These are phyloP conservation scores for Melangyna quadrimaculata DNA, from an alignment of 2,888 invertebrate genomes.

Conservation along the genomic window DNA sequence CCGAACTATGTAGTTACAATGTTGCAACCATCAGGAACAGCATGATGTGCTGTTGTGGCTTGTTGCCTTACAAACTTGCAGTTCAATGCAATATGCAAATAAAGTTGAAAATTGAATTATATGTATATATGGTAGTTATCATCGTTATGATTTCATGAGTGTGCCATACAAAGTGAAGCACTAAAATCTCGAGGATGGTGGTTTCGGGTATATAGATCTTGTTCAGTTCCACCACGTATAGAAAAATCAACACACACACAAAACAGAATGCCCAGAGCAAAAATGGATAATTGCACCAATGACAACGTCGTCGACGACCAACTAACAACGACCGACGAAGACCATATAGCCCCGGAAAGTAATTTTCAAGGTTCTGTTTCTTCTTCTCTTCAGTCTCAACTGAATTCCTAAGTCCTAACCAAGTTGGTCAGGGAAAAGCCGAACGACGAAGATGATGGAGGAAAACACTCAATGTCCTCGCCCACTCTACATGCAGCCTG, in stretches of 20 bases:
- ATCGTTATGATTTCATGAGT: neutral
- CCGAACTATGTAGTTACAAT: slow-evolving; percentile 9
- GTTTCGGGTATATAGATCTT: neutral
- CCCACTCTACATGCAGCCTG: slow-evolving; percentile 33
- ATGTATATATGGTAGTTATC: slow-evolving; percentile 29
- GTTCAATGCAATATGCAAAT: slow-evolving; percentile 61
- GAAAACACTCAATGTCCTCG: slow-evolving; percentile 46
- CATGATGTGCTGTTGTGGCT: neutral
- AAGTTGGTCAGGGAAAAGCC: slow-evolving; percentile 24
- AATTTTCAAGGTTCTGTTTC: neutral
- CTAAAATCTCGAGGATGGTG: neutral
- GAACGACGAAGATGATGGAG: slow-evolving; percentile 35
- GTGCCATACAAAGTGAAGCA: neutral
- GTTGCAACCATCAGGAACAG: slow-evolving; percentile 15
- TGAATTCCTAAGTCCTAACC: neutral
- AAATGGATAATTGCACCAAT: slow-evolving; percentile 54
- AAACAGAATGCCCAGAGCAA: slow-evolving; percentile 38
- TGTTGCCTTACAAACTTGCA: neutral
- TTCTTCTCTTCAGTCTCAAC: neutral
- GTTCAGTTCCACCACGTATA: slow-evolving; percentile 52
- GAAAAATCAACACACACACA: neutral
- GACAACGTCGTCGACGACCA: slow-evolving; percentile 8
- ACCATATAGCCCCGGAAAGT: slow-evolving; percentile 29
- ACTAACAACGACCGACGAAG: neutral
- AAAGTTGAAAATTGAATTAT: slow-evolving; percentile 51